Evolutionary conservation across 2,797 vertebrate genomes (phyloP).

Genomic region (Galagoides demidoff): DNA sequence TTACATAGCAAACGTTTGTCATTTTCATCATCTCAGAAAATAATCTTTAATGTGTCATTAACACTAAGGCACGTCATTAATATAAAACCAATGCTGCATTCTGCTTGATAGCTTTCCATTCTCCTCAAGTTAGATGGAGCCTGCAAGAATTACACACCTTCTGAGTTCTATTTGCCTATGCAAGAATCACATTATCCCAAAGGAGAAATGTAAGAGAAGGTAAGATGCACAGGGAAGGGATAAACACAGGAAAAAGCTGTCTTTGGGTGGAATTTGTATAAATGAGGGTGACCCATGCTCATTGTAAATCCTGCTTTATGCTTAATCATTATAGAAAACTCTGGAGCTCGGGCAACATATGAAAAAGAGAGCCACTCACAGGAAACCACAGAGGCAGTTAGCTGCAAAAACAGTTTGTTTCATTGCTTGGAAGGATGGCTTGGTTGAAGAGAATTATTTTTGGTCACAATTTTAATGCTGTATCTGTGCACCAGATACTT

Average conservation of each 20-base stretch:
- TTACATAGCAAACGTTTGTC: background rate
- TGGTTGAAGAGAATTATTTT: background rate
- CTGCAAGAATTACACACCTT: background rate
- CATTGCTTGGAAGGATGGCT: background rate
- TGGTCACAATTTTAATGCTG: background rate
- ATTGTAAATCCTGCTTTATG: background rate
- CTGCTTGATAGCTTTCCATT: background rate
- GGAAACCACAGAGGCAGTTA: background rate
- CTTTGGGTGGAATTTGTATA: background rate
- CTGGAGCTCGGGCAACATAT: background rate
- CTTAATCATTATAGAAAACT: background rate
- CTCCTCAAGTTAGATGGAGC: background rate
- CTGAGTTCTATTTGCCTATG: background rate
- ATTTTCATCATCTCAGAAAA: constrained; percentile 32
- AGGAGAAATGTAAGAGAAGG: background rate
- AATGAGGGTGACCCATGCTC: background rate
- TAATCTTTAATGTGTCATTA: background rate
- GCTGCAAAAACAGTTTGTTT: background rate
- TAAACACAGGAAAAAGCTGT: background rate
- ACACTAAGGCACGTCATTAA: background rate
- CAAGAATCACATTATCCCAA: background rate
- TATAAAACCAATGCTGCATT: background rate
- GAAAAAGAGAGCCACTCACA: background rate
- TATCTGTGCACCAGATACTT: background rate
- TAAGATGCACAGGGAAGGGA: background rate